Evolutionary conservation across 2,113 vertebrate species (phyloP).

Genomic region (Trachemys scripta): DNA sequence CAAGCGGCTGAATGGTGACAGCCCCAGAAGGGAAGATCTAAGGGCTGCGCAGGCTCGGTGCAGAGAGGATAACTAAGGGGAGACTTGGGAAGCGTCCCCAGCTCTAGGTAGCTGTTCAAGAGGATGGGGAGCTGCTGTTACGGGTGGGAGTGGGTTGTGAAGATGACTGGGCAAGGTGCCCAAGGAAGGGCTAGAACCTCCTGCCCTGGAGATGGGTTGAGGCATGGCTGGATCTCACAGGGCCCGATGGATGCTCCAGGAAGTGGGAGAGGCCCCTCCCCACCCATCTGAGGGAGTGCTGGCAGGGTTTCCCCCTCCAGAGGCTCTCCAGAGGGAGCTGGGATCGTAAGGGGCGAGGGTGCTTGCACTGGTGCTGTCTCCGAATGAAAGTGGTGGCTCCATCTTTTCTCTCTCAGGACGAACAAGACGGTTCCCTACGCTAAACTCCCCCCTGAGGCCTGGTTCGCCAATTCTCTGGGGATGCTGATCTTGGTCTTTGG

Average conservation of each 20-base stretch:
- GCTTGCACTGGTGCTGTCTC: neutral
- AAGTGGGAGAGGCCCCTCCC: neutral
- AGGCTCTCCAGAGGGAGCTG: neutral
- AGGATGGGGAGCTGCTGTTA: neutral
- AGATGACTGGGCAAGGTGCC: neutral
- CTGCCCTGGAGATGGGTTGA: too few relatives aligned
- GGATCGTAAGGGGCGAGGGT: neutral
- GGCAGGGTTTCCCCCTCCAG: neutral
- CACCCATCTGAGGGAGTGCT: too few relatives aligned
- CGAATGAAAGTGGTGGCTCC: too few relatives aligned
- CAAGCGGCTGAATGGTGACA: neutral
- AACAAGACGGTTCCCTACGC: constrained; percentile 75
- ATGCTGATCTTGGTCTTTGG: constrained; percentile 86
- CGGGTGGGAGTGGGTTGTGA: neutral
- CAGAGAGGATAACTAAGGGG: neutral
- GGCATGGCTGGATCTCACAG: too few relatives aligned
- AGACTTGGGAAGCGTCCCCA: neutral
- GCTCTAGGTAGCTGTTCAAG: neutral
- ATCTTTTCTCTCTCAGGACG: constrained; percentile 70
- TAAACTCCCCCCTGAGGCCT: constrained; percentile 85
- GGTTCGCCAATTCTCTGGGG: constrained; percentile 87
- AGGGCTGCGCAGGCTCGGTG: neutral
- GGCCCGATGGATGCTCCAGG: neutral
- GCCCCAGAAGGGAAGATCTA: neutral
- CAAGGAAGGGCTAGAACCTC: neutral